Base-by-base conservation (phyloP, 2,113 vertebrate genomes). In the Stercorarius parasiticus region DNA sequence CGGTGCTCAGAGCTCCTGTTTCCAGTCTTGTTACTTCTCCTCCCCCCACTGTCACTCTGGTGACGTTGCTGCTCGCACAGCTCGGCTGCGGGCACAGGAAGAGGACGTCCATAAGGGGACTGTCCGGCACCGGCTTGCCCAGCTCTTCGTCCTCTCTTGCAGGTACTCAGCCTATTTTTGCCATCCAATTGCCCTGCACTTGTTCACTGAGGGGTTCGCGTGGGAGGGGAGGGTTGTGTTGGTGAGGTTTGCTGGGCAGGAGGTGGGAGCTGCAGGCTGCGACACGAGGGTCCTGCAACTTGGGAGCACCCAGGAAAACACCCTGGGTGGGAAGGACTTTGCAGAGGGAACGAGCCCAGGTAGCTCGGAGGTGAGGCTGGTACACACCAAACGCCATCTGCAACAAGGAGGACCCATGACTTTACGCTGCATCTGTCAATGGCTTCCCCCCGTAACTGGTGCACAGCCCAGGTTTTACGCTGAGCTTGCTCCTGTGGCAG, bases 101-200 rank as follows among this genome's bases (percentile, higher is more conserved):
- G 78, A 47, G 40, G 26, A 49, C 0, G 0, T 30, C 8, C 32
- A 1, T 0, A 47, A 50, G n/a, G 56, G 23, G 42, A 10, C 18
- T 6, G 0, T 6, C 47, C 1, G 1, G 47, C 1, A 1, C 21
- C 3, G 0, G 10, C 27, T 43, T 38, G 49, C n/a, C 50, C 18
- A 1, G 40, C 36, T 45, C 2, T 4, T 20, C 0, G 0, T 38
- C 21, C 34, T 27, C 45, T 58, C 50, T 61, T 3, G 0, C 49
- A 95, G 93, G 93, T 94, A 90, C 55, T 26, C 23, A 42, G 34
- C 13, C 14, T 13, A 2, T 13, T 55, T 92, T 12, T 40, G 7
- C 26, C 20, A 6, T 5, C 30, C 0, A 0, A 0, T 77, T 77
- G 40, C 65, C 55, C 62, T 11, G 9, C 22, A 2, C n/a, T 2